Conservation (phyloP, 2,888 invertebrate genomes). For the Heliconius cydno region DNA sequence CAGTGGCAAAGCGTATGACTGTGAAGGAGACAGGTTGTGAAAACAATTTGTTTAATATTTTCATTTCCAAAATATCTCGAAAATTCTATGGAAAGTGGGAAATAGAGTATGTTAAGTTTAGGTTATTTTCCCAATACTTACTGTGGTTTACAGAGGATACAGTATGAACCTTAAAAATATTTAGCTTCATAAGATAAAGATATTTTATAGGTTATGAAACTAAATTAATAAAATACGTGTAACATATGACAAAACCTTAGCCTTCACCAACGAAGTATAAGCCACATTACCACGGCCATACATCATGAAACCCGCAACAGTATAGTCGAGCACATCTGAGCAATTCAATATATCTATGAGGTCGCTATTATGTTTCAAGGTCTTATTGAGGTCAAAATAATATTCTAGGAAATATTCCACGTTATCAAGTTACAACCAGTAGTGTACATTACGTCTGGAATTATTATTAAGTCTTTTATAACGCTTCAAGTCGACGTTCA, state of each 20-base stretch:
- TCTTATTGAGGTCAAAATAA: conserved; percentile 44
- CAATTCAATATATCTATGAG: conserved; percentile 44
- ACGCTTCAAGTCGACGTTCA: no score
- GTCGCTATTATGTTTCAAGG: conserved; percentile 43
- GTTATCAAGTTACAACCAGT: conserved; percentile 20
- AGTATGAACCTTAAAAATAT: no score
- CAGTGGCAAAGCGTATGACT: no score
- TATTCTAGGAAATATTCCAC: conserved; percentile 38
- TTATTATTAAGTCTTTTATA: conserved; percentile 7
- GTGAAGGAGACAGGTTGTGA: no score
- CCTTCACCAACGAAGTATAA: conserved; percentile 51
- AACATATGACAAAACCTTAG: conserved; percentile 50
- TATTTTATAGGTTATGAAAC: no score
- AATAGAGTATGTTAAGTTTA: no score
- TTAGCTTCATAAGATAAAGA: conserved; percentile 39
- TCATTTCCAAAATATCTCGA: no score
- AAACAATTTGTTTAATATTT: no score
- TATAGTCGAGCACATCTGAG: conserved; percentile 37
- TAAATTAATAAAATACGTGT: no score
- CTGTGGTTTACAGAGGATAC: no score
- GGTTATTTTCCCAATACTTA: no score
- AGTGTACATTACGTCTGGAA: conserved; percentile 26
- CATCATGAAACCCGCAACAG: conserved; percentile 60
- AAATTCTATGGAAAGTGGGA: no score
- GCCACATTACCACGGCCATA: conserved; percentile 54